phyloP scores from a whole-genome alignment of 2,113 vertebrate species.

The Dendropsophus ebraccatus region DNA sequence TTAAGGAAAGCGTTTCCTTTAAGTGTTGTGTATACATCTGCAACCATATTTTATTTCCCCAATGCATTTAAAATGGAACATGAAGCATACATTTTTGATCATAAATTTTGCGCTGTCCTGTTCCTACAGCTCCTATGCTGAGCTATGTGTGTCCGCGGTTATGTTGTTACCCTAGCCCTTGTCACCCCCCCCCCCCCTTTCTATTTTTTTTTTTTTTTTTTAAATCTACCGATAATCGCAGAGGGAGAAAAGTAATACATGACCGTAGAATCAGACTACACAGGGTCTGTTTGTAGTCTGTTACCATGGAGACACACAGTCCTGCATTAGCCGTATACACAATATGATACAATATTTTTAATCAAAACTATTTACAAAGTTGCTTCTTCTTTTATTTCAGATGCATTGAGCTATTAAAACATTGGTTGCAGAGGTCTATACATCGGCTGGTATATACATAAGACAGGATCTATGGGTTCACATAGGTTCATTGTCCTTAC shows the following conservation, averaged over 20 bases:
- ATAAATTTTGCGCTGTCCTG: background rate
- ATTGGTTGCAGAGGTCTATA: background rate
- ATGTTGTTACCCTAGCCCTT: background rate
- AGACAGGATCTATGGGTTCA: background rate
- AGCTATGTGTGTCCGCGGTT: background rate
- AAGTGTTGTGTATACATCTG: background rate
- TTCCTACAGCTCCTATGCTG: background rate
- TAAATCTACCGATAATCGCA: fast-evolving
- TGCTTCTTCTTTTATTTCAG: background rate
- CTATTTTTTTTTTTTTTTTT: background rate
- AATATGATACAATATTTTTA: background rate
- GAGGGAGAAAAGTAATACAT: background rate
- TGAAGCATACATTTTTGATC: no score
- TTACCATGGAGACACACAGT: background rate
- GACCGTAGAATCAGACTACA: background rate
- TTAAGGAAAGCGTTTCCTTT: background rate
- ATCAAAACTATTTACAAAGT: background rate
- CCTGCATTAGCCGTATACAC: background rate
- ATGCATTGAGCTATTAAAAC: background rate
- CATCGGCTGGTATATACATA: background rate
- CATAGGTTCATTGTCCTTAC: background rate
- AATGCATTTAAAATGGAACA: background rate
- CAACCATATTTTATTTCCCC: background rate
- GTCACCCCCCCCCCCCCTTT: background rate
- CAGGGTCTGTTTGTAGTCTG: background rate